Evolutionary conservation across 2,797 vertebrate species (phyloP).

Genomic region (Phoeniculus purpureus): DNA sequence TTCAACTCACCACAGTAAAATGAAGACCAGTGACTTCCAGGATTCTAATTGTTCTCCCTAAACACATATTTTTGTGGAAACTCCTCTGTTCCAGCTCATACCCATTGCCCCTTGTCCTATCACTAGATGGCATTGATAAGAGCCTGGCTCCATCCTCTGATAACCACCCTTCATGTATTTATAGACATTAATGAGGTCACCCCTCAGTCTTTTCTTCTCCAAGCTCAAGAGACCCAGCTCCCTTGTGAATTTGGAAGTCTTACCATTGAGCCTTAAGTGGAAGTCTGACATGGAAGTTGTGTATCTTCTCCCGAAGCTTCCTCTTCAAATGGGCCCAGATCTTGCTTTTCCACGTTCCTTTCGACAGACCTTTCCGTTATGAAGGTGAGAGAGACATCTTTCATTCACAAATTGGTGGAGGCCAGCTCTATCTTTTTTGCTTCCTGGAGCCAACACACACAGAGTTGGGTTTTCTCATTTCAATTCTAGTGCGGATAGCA

Average conservation of each 20-base stretch:
- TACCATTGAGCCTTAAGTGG: not conserved
- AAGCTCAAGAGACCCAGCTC: too few species aligned
- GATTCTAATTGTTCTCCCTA: not conserved
- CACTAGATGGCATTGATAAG: too few species aligned
- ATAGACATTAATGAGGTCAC: too few species aligned
- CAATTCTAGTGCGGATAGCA: not conserved
- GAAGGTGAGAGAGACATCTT: not conserved
- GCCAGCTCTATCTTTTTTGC: not conserved
- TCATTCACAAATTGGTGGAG: not conserved
- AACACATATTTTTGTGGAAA: too few species aligned
- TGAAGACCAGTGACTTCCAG: not conserved
- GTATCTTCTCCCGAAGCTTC: not conserved
- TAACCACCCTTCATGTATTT: too few species aligned
- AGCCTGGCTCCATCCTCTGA: too few species aligned
- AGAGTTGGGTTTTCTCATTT: not conserved
- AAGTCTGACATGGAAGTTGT: not conserved
- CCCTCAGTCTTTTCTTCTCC: too few species aligned
- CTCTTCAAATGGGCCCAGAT: not conserved
- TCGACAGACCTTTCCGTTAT: not conserved
- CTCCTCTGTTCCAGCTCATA: too few species aligned
- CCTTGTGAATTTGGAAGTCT: not conserved
- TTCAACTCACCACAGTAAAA: not conserved
- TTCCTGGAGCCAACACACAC: not conserved
- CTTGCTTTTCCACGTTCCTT: not conserved
- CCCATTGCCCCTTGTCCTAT: too few species aligned